Base-by-base conservation (phyloP, 2,888 invertebrate genomes). In the Ornithoptera alexandrae region DNA sequence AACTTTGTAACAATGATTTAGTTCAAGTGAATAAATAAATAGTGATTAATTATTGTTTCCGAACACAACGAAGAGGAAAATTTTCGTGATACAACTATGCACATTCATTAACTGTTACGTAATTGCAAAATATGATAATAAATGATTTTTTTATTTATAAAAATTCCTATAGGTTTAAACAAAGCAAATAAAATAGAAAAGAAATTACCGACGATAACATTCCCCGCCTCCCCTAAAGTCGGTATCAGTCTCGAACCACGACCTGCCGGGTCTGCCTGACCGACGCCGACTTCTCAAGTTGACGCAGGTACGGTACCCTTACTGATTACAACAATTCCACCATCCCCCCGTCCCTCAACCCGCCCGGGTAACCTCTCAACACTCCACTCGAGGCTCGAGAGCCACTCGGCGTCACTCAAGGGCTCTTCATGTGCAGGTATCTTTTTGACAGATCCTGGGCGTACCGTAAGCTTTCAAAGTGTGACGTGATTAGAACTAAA, bases 201-300 rank as follows among this genome's bases (percentile, higher is more conserved):
- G 15, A 53, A 18, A 53, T 5, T 18, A 6, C 17, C 5, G 17
- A 30, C 63, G 90, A 90, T 90, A 90, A 90, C 79, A 78, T 72
- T 72, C 50, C 10, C 42, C 15, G 30, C 39, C 71, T 68, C 70
- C 74, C 74, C 79, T 89, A 89, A 91, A 91, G 89, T 86, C 87
- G 86, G 87, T 87, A 78, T 81, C 81, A 86, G 91, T 91, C 91
- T 91, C 91, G 91, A 92, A 91, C 88, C 90, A 73, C 71, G 76
- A 67, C 68, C 74, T 73, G 72, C 70, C 75, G 78, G 86, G 82
- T 78, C 82, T 78, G 75, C 80, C 72, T 79, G 81, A 86, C 90
- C 82, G 81, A 82, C 82, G 82, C 84, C 87, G 85, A 88, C 90
- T 90, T 84, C 82, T 91, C 89, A 87, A 91, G 91, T 88, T 84